phyloP scores from a whole-genome alignment of 2,888 invertebrate genomes.

The Drosophila monieri region DNA sequence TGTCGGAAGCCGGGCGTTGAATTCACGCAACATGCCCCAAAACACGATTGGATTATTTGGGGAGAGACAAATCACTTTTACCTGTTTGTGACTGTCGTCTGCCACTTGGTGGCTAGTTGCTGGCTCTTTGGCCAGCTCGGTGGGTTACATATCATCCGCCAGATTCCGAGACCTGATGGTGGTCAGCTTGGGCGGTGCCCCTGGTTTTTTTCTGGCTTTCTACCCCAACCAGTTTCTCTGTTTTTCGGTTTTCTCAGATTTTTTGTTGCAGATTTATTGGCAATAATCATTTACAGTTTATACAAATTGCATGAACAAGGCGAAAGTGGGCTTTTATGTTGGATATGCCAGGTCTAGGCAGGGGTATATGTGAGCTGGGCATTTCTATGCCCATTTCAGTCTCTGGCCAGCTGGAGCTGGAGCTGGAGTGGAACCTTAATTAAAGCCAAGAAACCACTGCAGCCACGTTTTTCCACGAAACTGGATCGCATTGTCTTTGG shows the following conservation, averaged over 20 bases:
- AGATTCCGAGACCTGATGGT: slow-evolving; percentile 7
- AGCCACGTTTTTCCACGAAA: slow-evolving; percentile 61
- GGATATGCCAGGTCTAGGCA: slow-evolving; percentile 20
- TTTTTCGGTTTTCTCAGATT: slow-evolving; percentile 14
- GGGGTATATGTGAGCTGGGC: slow-evolving; percentile 14
- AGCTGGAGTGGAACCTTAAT: slow-evolving; percentile 60
- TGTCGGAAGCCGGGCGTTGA: slow-evolving; percentile 62
- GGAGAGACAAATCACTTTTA: slow-evolving; percentile 52
- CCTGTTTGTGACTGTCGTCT: slow-evolving; percentile 32
- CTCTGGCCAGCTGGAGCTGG: background rate
- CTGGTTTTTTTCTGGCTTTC: slow-evolving; percentile 58
- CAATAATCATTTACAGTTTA: slow-evolving; percentile 65
- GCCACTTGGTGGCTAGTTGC: slow-evolving; percentile 42
- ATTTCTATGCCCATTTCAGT: slow-evolving; percentile 54
- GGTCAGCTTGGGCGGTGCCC: slow-evolving; percentile 40
- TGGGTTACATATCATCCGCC: slow-evolving; percentile 7
- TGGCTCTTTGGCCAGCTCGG: slow-evolving; percentile 19
- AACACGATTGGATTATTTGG: slow-evolving; percentile 48
- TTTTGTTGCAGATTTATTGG: slow-evolving; percentile 65
- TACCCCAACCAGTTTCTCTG: slow-evolving; percentile 70
- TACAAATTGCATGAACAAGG: slow-evolving; percentile 66
- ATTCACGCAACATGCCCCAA: slow-evolving; percentile 66
- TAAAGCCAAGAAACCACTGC: slow-evolving; percentile 62
- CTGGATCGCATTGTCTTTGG: slow-evolving; percentile 45
- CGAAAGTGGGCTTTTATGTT: slow-evolving; percentile 59